Base-by-base conservation (phyloP, 2,113 vertebrate genomes). In the Serilophus lunatus region DNA sequence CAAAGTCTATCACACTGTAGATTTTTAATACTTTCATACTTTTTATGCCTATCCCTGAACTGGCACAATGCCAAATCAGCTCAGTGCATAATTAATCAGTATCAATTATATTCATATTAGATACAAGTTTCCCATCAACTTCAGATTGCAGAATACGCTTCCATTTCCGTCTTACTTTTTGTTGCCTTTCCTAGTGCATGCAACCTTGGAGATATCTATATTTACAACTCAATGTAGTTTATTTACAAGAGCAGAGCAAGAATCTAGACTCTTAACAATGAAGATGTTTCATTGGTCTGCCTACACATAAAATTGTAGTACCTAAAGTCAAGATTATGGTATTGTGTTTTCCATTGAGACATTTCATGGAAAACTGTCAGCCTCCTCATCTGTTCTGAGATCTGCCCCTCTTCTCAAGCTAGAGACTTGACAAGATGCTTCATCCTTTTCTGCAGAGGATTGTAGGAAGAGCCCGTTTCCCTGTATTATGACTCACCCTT, bases 161-260 rank as follows among this genome's bases (percentile, higher is more conserved):
- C 61, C 60, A 76, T 44, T 77, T 64, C 85, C 54, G 38, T 82
- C 35, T 29, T 90, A 56, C 22, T 85, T 86, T 86, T 59, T 51
- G 2, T 22, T 83, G 82, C 36, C 50, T 95, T 94, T 65, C 40
- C 79, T 70, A 63, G 13, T 24, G 26, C 59, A 29, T 70, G 50
- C 82, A 83, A 3, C 45, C 42, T 69, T 80, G 35, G 64, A 77
- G 64, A 70, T 56, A 57, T 69, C 74, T 90, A 74, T 77, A 88
- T 89, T 94, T 92, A 71, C 72, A 77, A 75, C 33, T 88, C 49
- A 53, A 89, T n/a, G 9, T 91, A 44, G 82, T 88, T 94, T 86
- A 95, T 94, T 95, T 82, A 86, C 79, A 86, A 63, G 38, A 77
- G 36, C 33, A 90, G 66, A 90, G 75, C 29, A 91, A 61, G 66